Percentiles rank a stretch among this genome's conserved stretches.
Conservation (phyloP, 2,797 vertebrate species). For the Gymnoscopelus braueri region DNA sequence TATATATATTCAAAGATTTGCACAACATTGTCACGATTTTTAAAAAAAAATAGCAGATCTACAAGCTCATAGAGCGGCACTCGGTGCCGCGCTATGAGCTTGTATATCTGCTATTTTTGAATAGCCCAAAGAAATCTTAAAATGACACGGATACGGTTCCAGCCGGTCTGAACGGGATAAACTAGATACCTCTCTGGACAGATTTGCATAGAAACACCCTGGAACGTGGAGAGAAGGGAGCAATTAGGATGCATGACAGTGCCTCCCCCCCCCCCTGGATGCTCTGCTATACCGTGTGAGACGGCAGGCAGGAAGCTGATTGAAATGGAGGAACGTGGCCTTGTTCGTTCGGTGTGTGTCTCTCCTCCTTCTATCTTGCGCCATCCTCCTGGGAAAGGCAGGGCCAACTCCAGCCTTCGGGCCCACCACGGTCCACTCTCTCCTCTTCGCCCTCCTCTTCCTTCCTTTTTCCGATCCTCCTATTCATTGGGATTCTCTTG, state of each 20-base stretch:
- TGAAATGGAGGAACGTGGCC: slow-evolving; percentile 72
- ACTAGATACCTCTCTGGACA: slow-evolving; percentile 69
- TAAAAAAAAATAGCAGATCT: too few species aligned
- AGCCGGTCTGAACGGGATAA: slow-evolving; percentile 11
- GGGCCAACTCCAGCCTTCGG: slow-evolving; percentile 43
- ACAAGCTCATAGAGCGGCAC: too few species aligned
- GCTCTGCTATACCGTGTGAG: slow-evolving; percentile 71
- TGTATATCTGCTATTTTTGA: too few species aligned
- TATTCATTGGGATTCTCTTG: slow-evolving; percentile 40
- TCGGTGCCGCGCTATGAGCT: too few species aligned
- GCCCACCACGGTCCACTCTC: slow-evolving; percentile 23
- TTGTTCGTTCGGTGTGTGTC: not conserved
- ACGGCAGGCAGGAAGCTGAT: slow-evolving; percentile 67
- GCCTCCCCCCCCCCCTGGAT: slow-evolving; percentile 63
- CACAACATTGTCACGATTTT: too few species aligned
- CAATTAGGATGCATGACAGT: slow-evolving; percentile 80
- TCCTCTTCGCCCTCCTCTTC: slow-evolving; percentile 20
- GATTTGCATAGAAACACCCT: slow-evolving; percentile 81
- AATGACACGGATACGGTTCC: too few species aligned
- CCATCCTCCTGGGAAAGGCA: slow-evolving; percentile 24
- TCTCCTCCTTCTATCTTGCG: slow-evolving; percentile 32
- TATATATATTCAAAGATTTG: too few species aligned
- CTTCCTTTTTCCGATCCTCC: slow-evolving; percentile 10
- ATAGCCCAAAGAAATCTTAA: too few species aligned
- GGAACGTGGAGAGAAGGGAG: slow-evolving; percentile 72